A percentile compares a stretch with the other conserved stretches of the same genome.
phyloP scores from a whole-genome alignment of 2,888 invertebrate genomes.

The Arge pagana region DNA sequence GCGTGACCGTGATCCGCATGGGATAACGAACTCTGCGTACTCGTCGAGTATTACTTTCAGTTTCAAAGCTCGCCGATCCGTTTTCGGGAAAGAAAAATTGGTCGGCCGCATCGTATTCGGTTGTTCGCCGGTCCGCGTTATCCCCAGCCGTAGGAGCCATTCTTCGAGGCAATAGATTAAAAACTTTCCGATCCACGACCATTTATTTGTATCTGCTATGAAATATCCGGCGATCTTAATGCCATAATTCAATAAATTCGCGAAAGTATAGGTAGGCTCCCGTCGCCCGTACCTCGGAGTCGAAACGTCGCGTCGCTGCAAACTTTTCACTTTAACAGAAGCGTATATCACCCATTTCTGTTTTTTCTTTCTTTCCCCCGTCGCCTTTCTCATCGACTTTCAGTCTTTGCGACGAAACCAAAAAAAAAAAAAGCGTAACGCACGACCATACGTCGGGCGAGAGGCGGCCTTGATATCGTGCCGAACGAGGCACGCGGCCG shows the following conservation, averaged over 20 bases:
- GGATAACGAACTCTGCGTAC: too few species aligned
- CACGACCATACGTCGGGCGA: not conserved
- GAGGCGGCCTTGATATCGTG: not conserved
- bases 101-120: too few species aligned
- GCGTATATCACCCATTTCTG: too few species aligned
- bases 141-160: constrained; percentile 13
- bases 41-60: too few species aligned
- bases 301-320: constrained; percentile 17
- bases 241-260: constrained; percentile 19
- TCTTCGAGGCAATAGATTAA: constrained; percentile 20
- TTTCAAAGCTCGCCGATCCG: too few species aligned
- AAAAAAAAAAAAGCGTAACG: not conserved
- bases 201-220: constrained; percentile 24
- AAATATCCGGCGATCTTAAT: constrained; percentile 19
- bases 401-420: too few species aligned
- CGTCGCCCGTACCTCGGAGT: not conserved
- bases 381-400: too few species aligned
- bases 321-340: too few species aligned
- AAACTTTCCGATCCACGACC: constrained; percentile 18
- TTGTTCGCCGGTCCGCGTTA: too few species aligned
- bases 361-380: too few species aligned
- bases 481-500: not conserved
- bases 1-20: too few species aligned
- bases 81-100: too few species aligned
- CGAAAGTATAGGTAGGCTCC: constrained; percentile 7